Evolutionary conservation across 2,113 vertebrate species (phyloP).

Genomic region (Orcinus orca): DNA sequence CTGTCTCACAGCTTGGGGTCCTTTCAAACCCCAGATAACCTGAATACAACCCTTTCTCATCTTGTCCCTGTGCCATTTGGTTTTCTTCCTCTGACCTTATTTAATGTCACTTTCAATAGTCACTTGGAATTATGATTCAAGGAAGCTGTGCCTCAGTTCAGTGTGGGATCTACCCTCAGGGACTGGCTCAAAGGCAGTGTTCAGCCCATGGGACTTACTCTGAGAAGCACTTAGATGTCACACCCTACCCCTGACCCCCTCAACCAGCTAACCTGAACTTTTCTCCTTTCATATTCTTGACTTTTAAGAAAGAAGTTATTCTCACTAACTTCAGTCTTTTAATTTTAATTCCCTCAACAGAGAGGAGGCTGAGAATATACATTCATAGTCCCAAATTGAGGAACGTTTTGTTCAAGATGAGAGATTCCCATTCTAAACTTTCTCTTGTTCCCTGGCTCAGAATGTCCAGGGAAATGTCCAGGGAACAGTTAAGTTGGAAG

Average conservation of each 20-base stretch:
- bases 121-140: neutral
- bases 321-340: neutral
- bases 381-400: neutral
- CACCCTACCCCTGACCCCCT: neutral
- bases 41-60: neutral
- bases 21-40: neutral
- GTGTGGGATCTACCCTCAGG: neutral
- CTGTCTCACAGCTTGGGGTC: neutral
- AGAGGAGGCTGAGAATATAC: neutral
- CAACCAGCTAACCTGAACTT: neutral
- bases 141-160: neutral
- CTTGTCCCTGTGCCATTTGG: neutral
- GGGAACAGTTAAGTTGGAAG: neutral
- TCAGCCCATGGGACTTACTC: neutral
- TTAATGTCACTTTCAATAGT: neutral
- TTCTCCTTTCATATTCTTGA: neutral
- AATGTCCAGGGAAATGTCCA: conserved; percentile 28
- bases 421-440: neutral
- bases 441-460: conserved; percentile 1
- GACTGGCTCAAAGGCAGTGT: neutral
- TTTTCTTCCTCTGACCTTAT: conserved; percentile 32
- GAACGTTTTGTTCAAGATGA: conserved; percentile 19
- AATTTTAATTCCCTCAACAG: neutral
- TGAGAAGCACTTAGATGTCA: neutral
- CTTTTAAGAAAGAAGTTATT: conserved; percentile 1